Evolutionary conservation across 2,888 invertebrate genomes (phyloP).

Genomic region (Drosophila tanythrix): DNA sequence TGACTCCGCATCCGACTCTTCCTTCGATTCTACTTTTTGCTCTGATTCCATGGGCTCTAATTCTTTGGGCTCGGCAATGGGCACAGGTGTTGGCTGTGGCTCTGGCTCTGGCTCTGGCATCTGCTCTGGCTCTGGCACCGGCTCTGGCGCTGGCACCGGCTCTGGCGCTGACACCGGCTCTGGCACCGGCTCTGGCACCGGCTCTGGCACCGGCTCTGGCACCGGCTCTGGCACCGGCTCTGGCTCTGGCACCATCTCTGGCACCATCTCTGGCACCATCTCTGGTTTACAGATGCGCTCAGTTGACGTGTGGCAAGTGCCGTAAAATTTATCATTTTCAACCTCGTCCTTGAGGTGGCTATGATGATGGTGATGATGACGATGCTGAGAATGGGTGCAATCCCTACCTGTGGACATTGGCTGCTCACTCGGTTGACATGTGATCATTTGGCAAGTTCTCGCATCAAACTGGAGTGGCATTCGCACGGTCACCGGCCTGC

Average conservation of each 20-base stretch:
- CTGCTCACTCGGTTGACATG: not conserved
- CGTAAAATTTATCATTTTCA: not conserved
- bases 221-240: not conserved
- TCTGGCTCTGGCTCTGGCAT: not conserved
- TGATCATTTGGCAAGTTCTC: constrained; percentile 35
- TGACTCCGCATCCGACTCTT: not conserved
- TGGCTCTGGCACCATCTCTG: too few species aligned
- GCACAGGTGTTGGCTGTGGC: not conserved
- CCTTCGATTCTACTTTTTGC: not conserved
- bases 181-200: not conserved
- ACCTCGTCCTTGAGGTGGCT: not conserved
- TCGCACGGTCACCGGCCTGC: constrained; percentile 56
- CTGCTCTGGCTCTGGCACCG: not conserved
- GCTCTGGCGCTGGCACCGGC: not conserved
- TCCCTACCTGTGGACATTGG: constrained; percentile 16
- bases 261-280: too few species aligned
- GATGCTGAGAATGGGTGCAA: not conserved
- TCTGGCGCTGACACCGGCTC: not conserved
- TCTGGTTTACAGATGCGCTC: not conserved
- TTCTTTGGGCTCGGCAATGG: not conserved
- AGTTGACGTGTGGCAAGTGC: not conserved
- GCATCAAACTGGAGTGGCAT: constrained; percentile 70
- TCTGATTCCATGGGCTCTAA: not conserved
- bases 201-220: not conserved
- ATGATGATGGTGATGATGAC: not conserved